These are phyloP conservation scores for Heliconius sara DNA, from an alignment of 2,888 invertebrate species.

Conservation along the genomic window DNA sequence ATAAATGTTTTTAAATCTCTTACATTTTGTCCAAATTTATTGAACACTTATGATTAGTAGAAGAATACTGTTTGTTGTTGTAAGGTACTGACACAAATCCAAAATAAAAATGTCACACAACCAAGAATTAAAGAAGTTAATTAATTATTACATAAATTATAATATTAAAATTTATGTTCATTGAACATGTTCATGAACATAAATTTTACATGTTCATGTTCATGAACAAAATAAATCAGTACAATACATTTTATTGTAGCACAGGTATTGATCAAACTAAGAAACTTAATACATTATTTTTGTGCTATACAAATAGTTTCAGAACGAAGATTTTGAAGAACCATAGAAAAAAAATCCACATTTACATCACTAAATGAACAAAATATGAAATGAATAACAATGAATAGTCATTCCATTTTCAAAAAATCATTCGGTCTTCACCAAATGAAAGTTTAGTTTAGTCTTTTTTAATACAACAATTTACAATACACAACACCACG, in stretches of 20 bases:
- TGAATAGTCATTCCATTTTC: background rate
- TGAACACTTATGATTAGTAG: background rate
- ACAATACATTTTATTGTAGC: background rate
- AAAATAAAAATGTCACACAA: constrained; percentile 15
- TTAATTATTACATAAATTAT: background rate
- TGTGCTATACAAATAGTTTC: background rate
- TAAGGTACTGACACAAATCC: background rate
- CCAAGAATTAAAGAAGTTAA: constrained; percentile 5
- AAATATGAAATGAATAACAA: background rate
- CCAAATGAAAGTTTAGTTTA: background rate
- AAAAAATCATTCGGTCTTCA: background rate
- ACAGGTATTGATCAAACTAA: background rate
- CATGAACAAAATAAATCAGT: background rate
- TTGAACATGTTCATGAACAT: too few species aligned
- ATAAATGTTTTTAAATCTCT: background rate
- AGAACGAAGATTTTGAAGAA: background rate
- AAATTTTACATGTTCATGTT: too few species aligned
- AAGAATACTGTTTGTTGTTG: constrained; percentile 2
- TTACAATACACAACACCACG: background rate
- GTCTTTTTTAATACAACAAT: background rate
- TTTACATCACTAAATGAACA: background rate
- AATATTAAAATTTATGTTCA: background rate
- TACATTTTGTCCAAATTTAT: background rate
- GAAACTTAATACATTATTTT: background rate
- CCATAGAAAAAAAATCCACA: background rate